phyloP scores from a whole-genome alignment of 2,113 vertebrate species.

The Dendrocopos noguchii region DNA sequence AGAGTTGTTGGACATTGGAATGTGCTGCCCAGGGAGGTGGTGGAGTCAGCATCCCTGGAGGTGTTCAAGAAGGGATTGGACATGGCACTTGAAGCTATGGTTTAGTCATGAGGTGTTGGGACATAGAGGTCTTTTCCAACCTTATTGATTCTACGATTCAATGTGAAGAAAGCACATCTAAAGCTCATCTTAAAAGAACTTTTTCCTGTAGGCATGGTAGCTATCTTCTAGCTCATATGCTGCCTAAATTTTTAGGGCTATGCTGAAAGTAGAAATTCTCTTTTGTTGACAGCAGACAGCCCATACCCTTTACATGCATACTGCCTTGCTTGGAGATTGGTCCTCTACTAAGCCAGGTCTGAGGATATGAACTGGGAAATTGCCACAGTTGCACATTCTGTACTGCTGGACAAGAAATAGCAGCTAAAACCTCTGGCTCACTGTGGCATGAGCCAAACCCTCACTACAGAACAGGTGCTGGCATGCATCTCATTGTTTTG shows the following conservation, averaged over 20 bases:
- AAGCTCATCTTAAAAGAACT: neutral
- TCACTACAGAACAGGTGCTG: neutral
- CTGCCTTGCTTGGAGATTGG: neutral
- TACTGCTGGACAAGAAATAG: neutral
- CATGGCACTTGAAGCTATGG: too few species aligned
- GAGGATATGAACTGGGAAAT: neutral
- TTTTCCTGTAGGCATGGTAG: neutral
- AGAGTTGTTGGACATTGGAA: too few species aligned
- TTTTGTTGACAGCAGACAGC: neutral
- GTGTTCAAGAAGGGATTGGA: too few species aligned
- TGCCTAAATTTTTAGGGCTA: neutral
- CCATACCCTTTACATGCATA: neutral
- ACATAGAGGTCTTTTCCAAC: too few species aligned
- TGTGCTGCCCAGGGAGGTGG: too few species aligned
- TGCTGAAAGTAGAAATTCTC: neutral
- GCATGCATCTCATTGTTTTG: neutral
- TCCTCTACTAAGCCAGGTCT: neutral
- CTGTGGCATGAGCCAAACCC: neutral
- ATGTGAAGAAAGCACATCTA: neutral
- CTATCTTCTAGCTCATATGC: neutral
- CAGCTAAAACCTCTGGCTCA: neutral
- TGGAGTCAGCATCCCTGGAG: too few species aligned
- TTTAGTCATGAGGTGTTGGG: too few species aligned
- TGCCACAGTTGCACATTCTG: rapidly evolving
- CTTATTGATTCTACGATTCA: too few species aligned